Conservation (phyloP, 2,888 invertebrate species). For the Lysandra coridon region DNA sequence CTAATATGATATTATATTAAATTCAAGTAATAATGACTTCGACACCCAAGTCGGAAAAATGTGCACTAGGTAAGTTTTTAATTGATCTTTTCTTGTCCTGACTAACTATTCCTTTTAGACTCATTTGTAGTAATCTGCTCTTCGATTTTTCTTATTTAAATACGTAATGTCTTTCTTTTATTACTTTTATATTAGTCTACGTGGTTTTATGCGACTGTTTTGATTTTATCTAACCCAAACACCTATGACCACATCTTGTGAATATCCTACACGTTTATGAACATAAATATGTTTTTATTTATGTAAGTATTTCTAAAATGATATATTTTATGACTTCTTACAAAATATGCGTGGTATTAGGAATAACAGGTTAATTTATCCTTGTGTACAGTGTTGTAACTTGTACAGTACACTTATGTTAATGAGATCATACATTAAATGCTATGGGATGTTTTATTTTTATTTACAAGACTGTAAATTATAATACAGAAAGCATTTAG, state of each 20-base stretch:
- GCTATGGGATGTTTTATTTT: neutral
- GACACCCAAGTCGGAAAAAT: conserved; percentile 77
- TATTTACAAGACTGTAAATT: neutral
- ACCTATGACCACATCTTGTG: neutral
- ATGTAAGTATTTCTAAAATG: neutral
- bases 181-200: neutral
- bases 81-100: conserved; percentile 45
- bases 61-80: conserved; percentile 70
- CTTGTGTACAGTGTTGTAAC: neutral
- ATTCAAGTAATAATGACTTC: conserved; percentile 68
- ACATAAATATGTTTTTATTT: neutral
- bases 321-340: neutral
- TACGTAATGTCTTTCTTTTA: neutral
- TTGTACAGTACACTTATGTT: neutral
- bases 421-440: neutral
- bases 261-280: neutral
- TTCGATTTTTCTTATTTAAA: neutral
- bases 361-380: neutral
- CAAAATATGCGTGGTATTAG: neutral
- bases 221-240: neutral
- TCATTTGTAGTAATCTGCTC: conserved; percentile 3
- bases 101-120: conserved; percentile 6
- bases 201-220: neutral
- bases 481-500: neutral
- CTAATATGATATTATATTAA: conserved; percentile 67